Base-by-base conservation (phyloP, 2,888 invertebrate genomes). In the Dynastes grantii region DNA sequence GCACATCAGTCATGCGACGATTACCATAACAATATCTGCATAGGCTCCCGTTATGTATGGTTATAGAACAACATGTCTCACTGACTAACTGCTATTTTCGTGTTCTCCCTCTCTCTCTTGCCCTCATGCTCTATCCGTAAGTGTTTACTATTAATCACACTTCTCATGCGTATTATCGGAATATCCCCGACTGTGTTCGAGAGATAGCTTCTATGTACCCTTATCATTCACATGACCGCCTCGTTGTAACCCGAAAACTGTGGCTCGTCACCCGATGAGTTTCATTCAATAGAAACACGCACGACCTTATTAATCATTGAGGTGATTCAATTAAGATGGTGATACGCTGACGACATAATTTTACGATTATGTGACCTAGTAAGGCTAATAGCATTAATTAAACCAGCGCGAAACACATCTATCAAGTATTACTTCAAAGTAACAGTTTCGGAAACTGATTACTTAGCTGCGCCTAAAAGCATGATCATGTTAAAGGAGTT, bases 61-160 rank as follows among this genome's bases (percentile, higher is more conserved):
- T 29, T 63, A 49, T 63, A 58, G 61, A 32, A 49, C 61, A 40
- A 75, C 61, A 75, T 45, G 45, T 45, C 73, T 16, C 27, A 45
- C 61, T 22, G 40, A 68, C 29, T 49, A 51, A 51, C 22, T 61
- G 61, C 58, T 27, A 75, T 13, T 45, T 45, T 45, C 45, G 8
- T 61, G n/a, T 11, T 16, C 13, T 16, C 13, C 32, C 70, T 53
- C 73, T 75, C 73, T 49, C 45, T 61, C 40, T 75, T 45, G 45
- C 61, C 2, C 45, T 61, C 61, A 45, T 29, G 73, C 64, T 65
- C 63, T 79, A 68, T 49, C 51, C n/a, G 68, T 77, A 67, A 77
- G 77, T 79, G 79, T 79, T 79, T 79, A 79, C 77, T 77, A 79
- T 79, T 79, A 79, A 79, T 79, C 79, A 79, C 77, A 79, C 75